Evolutionary conservation across 2,113 vertebrate species (phyloP).

Genomic region (Rissa tridactyla): DNA sequence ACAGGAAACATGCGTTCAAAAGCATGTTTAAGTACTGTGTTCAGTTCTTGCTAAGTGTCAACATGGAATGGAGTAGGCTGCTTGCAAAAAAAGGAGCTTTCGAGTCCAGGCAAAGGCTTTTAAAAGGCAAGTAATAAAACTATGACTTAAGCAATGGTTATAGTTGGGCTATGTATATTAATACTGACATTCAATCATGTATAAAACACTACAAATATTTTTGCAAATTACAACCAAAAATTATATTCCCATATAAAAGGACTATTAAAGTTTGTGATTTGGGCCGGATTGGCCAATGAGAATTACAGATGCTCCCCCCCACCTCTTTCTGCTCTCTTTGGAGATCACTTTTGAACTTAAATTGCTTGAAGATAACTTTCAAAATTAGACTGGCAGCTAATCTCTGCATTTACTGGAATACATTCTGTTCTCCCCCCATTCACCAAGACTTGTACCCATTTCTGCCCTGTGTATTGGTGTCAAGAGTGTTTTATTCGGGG

Average conservation of each 20-base stretch:
- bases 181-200: neutral
- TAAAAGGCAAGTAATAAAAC: neutral
- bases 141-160: neutral
- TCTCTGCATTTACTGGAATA: neutral
- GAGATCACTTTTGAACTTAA: neutral
- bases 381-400: neutral
- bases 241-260: neutral
- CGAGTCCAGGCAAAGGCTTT: neutral
- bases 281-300: neutral
- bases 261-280: neutral
- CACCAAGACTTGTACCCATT: neutral
- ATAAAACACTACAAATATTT: neutral
- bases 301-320: neutral
- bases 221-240: neutral
- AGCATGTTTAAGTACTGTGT: neutral
- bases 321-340: neutral
- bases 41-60: neutral
- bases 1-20: neutral
- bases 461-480: neutral
- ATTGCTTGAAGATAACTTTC: neutral
- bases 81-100: neutral
- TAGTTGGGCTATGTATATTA: neutral
- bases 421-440: neutral
- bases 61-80: neutral
- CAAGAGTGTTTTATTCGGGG: neutral